Evolutionary conservation across 2,888 invertebrate species (phyloP), one percentile per base, ranked within the genome.

Genomic region (Lacanobia wlatinum): DNA sequence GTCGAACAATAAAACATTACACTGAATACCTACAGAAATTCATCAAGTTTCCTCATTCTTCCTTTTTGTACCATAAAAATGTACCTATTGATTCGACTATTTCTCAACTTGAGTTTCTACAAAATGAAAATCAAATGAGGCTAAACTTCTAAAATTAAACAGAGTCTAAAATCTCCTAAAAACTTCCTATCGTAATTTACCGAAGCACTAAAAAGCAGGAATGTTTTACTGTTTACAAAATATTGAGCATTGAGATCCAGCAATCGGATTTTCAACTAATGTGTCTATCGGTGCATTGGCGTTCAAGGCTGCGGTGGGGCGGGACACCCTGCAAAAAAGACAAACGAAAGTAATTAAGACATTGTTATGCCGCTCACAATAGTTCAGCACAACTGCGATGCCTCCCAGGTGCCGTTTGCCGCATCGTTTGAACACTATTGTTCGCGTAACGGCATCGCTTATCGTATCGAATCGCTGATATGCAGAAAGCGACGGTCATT

Each of bases 241-340:
- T 71, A 82, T 87, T 84, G 85, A 88, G 86, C 84, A 83, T 87
- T 88, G 90, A 92, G 90, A 90, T 92, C 91, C 86, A 87, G 85
- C 79, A 78, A 75, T 84, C 80, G 87, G 89, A 89, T 87, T 80
- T 86, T 88, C 83, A 86, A 67, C 46, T 84, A 87, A 75, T 78
- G 48, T 76, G n/a, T 82, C 78, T 78, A 69, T 64, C 48, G 63
- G 73, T 68, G 77, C 66, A 34, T 48, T 55, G 60, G 60, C 7
- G 63, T 90, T 94, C 91, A 94, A 63, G 92, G 86, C 74, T 91
- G 89, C 59, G 93, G 91, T 40, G 94, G 91, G 0, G 96, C 95
- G 76, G 97, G 97, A 91, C 97, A 97, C 92, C 94, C 97, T 97
- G 94, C 53, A 94, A 92, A 83, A 73, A 82, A 88, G 16, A 80